Conservation (phyloP, 2,113 vertebrate species). For the Mustela lutreola region DNA sequence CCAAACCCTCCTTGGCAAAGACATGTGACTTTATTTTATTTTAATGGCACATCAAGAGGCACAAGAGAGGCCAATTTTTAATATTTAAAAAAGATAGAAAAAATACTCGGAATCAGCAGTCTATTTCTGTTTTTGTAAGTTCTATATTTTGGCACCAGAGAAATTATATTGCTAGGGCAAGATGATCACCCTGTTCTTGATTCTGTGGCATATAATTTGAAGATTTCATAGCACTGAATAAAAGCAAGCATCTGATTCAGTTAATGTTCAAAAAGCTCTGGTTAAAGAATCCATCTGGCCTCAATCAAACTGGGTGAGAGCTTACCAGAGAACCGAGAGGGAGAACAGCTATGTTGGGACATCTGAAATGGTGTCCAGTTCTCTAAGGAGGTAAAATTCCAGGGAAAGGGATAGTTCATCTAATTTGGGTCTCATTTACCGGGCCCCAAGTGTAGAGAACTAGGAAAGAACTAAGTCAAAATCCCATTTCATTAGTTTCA, state of each 20-base stretch:
- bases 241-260: constrained; percentile 34
- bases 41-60: constrained; percentile 31
- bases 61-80: constrained; percentile 22
- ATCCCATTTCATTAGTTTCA: not conserved
- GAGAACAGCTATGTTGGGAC: not conserved
- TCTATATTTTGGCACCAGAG: constrained; percentile 46
- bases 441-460: not conserved
- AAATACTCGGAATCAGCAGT: constrained; percentile 33
- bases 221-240: constrained; percentile 20
- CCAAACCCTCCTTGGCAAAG: constrained; percentile 60
- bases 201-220: constrained; percentile 47
- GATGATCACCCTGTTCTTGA: constrained; percentile 16
- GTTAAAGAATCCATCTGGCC: constrained; percentile 19
- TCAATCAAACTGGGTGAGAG: constrained; percentile 33
- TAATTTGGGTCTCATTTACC: not conserved
- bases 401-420: not conserved
- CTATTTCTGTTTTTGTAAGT: constrained; percentile 45
- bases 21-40: constrained; percentile 61
- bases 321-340: not conserved
- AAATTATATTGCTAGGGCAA: constrained; percentile 47
- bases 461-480: not conserved
- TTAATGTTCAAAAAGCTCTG: constrained; percentile 47
- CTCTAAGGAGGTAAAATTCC: constrained; percentile 18
- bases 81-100: constrained; percentile 62
- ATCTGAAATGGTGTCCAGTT: not conserved